Base-by-base conservation (phyloP, 37 sponge, comb jelly and placozoan species). In the Theonella swinhoei region DNA sequence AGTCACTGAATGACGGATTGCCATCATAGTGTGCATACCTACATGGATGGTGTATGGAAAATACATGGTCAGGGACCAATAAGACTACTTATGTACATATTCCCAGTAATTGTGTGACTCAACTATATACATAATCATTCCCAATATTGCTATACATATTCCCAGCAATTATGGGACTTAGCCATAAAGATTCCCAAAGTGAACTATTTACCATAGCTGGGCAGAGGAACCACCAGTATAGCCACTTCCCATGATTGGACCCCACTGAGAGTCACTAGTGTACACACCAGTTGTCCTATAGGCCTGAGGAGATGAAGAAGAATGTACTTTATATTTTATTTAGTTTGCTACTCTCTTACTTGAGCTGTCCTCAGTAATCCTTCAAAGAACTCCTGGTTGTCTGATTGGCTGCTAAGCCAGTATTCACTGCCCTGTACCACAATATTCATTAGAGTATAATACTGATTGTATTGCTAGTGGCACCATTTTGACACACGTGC, bases 21-120 rank as follows among this genome's bases (percentile, higher is more conserved):
- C 64, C 42, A 58, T 94, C 95, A 78, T 94, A 94, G 79, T 91
- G 89, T 32, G 91, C 77, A 68, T 94, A 94, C 94, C 94, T 94
- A 42, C 0, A 42, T 26, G 32, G 2, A 40, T 37, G 11, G 14
- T 47, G 7, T 65, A 20, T 65, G 30, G 4, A 65, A 65, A 24
- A 65, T 65, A 23, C 7, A 11, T 29, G n/a, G 29, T 29, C 5
- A 65, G 11, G 5, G 19, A 7, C 4, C 7, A 23, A 65, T 26
- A 58, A 20, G 17, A 58, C 19, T 58, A 11, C 19, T 11, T 20
- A 58, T 11, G 60, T 11, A 3, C 19, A 19, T 9, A 54, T 14
- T 22, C 11, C 32, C 54, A 42, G 11, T 14, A 39, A 17, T 34
- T 65, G 80, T 38, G 63, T 43, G 62, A 33, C 23, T n/a, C 11